Conservation (phyloP, 2,888 invertebrate genomes). For the Alsophila aescularia region DNA sequence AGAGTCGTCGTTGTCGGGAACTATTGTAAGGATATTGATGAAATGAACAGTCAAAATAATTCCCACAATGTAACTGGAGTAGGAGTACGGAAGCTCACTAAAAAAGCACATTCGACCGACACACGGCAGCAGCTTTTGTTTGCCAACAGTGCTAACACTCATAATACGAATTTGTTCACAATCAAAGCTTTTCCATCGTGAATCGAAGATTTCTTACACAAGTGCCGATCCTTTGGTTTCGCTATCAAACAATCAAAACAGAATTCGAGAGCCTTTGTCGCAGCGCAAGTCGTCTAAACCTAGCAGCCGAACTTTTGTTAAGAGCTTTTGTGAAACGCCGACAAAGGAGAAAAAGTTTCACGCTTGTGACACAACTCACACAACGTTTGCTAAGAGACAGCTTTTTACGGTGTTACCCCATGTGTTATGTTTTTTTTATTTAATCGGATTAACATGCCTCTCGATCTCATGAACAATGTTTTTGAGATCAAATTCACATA, state of each 20-base stretch:
- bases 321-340: constrained; percentile 67
- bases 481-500: neutral
- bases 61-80: constrained; percentile 33
- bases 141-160: constrained; percentile 59
- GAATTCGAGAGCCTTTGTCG: constrained; percentile 60
- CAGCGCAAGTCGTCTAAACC: constrained; percentile 30
- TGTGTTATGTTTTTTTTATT: constrained; percentile 38
- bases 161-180: constrained; percentile 47
- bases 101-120: constrained; percentile 34
- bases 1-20: neutral
- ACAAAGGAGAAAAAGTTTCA: constrained; percentile 31
- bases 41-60: neutral
- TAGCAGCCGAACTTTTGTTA: constrained; percentile 69
- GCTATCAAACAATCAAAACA: constrained; percentile 77
- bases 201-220: constrained; percentile 61
- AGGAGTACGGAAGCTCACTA: constrained; percentile 22
- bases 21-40: neutral
- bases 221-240: constrained; percentile 66
- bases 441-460: constrained; percentile 47
- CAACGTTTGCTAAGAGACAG: constrained; percentile 58
- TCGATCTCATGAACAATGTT: neutral
- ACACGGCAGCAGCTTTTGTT: constrained; percentile 49
- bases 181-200: constrained; percentile 50
- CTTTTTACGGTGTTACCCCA: constrained; percentile 49
- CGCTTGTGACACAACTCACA: constrained; percentile 61